Base-by-base conservation (phyloP, 2,113 vertebrate species). In the Gymnocephalus cernua region DNA sequence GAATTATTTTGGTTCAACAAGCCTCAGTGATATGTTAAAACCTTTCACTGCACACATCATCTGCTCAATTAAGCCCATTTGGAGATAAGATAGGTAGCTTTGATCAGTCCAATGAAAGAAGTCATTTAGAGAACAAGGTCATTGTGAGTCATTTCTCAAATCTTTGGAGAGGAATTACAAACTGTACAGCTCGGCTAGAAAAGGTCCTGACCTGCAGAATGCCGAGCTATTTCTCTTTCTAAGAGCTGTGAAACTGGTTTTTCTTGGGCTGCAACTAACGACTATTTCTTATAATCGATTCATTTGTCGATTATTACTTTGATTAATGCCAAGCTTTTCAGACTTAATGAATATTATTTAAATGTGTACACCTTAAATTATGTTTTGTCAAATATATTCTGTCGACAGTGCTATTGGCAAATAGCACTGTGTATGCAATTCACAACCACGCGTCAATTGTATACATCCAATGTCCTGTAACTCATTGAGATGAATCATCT, bases 1-100 rank as follows among this genome's bases (percentile, higher is more conserved):
- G 29, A 81, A 87, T 90, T 74, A 83, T 86, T 89, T 87, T 84
- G 88, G 83, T 81, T 89, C 86, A 83, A 67, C 65, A 81, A 88
- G 77, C 86, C 64, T 85, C 75, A 71, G 73, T 84, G 67, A 80
- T 66, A 81, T 72, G 82, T 83, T 83, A 63, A 84, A 89, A 85
- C 77, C 71, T 74, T 81, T 82, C 62, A 87, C 83, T 59, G 56
- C 77, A 84, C 68, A 88, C 87, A 90, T 89, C 74, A 88, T 86
- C 69, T 82, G 88, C 72, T 74, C 83, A 91, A 91, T 92, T 92
- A 90, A 67, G 65, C 67, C 74, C 66, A 76, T 84, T 88, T 85
- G 64, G 50, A 84, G 85, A 86, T 86, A 83, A 87, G 86, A 89
- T 64, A 59, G 53, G 57, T 77, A 63, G 54, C 72, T 86, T 67